These are phyloP conservation scores for Catonia carolina DNA, from an alignment of 2,888 invertebrate species.

Conservation along the genomic window DNA sequence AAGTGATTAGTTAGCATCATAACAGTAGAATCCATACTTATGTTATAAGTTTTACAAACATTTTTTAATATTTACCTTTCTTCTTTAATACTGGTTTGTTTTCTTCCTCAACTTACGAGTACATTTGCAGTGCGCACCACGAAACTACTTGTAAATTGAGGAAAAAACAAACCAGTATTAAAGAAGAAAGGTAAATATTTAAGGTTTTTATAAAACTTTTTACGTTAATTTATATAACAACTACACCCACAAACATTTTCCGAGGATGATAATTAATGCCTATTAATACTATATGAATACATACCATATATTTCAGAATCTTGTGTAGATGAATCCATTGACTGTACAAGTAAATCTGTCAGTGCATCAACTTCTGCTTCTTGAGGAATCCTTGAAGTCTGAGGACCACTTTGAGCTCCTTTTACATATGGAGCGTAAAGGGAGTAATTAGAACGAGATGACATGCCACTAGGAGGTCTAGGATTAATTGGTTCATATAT, in stretches of 20 bases:
- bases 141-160: too few relatives aligned
- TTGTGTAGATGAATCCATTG: conserved; percentile 67
- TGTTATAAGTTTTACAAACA: too few relatives aligned
- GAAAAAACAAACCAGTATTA: too few relatives aligned
- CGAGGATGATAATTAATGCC: not conserved
- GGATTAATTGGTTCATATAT: conserved; percentile 89
- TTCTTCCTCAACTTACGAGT: too few relatives aligned
- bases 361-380: conserved; percentile 84
- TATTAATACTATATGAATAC: conserved; percentile 15
- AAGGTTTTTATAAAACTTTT: too few relatives aligned
- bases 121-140: too few relatives aligned
- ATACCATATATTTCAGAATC: conserved; percentile 62
- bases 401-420: conserved; percentile 28
- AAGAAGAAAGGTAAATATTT: not conserved
- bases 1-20: too few relatives aligned
- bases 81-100: not conserved
- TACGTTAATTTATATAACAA: too few relatives aligned
- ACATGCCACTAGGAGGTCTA: conserved; percentile 64
- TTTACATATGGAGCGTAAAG: conserved; percentile 58
- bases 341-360: conserved; percentile 81
- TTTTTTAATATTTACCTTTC: too few relatives aligned
- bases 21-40: too few relatives aligned
- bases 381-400: conserved; percentile 34
- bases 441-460: conserved; percentile 59
- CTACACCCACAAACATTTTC: not conserved